These are phyloP conservation scores for Anguilla anguilla DNA, from an alignment of 2,797 vertebrate genomes.

Conservation along the genomic window DNA sequence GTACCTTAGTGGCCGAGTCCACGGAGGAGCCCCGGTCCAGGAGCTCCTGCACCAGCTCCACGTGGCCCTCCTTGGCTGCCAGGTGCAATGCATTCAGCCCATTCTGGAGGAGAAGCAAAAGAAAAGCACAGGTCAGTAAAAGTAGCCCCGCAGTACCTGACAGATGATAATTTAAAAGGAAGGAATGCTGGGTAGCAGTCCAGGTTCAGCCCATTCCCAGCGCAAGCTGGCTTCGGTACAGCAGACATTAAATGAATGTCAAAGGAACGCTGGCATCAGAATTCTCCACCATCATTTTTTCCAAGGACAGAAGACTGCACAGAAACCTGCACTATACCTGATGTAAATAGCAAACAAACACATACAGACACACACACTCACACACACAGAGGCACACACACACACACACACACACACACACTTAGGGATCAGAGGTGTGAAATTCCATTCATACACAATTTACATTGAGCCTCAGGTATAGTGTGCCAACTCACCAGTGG, in stretches of 20 bases:
- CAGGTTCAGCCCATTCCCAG: background rate
- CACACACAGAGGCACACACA: too few relatives aligned
- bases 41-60: constrained; percentile 93
- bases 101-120: constrained; percentile 80
- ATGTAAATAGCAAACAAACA: background rate
- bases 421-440: background rate
- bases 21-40: constrained; percentile 89
- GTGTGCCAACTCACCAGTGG: background rate
- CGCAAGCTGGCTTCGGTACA: background rate
- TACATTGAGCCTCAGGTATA: background rate
- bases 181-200: background rate
- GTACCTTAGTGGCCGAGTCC: constrained; percentile 94
- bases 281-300: background rate
- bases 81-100: constrained; percentile 96
- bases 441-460: background rate
- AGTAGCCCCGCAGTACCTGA: constrained; percentile 26
- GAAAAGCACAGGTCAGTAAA: background rate
- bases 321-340: background rate
- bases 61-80: constrained; percentile 95
- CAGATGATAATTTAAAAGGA: background rate
- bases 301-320: background rate
- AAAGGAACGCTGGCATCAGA: background rate
- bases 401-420: too few relatives aligned
- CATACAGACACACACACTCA: background rate
- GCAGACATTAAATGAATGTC: background rate